Percentiles rank a stretch among this genome's conserved stretches.
These are phyloP conservation scores for Fissipunctia ypsillon DNA, from an alignment of 2,888 invertebrate species.

Conservation along the genomic window DNA sequence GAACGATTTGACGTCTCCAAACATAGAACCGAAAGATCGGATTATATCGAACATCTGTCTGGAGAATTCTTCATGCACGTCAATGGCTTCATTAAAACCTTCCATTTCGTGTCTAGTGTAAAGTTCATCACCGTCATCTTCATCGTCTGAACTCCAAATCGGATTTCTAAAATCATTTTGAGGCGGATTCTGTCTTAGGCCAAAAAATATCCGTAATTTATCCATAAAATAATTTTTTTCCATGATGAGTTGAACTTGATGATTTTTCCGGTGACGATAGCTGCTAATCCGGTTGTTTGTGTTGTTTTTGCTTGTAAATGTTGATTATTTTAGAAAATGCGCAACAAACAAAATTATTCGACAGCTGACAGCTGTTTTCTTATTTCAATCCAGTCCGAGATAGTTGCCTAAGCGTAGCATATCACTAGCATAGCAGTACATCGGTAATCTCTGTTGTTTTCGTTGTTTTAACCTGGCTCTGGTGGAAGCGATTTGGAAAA, in stretches of 20 bases:
- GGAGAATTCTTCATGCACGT: conserved; percentile 80
- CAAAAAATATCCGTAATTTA: conserved; percentile 82
- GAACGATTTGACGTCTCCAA: conserved; percentile 82
- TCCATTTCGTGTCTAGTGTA: conserved; percentile 77
- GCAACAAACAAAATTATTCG: conserved; percentile 78
- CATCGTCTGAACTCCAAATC: conserved; percentile 87
- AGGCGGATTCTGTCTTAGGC: conserved; percentile 78
- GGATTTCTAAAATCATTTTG: conserved; percentile 87
- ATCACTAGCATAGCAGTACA: conserved; percentile 31
- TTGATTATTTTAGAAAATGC: conserved; percentile 77
- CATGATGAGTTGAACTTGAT: conserved; percentile 72
- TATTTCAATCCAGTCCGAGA: conserved; percentile 21
- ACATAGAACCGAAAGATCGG: conserved; percentile 80
- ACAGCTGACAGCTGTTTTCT: conserved; percentile 66
- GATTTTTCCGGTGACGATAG: conserved; percentile 64
- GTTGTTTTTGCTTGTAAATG: conserved; percentile 63
- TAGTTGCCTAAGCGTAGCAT: conserved; percentile 31
- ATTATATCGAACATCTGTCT: conserved; percentile 85
- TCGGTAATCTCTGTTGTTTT: conserved; percentile 2
- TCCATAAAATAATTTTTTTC: conserved; percentile 78
- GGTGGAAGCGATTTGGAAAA: background rate
- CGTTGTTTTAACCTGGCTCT: background rate
- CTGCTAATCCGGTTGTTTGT: conserved; percentile 64
- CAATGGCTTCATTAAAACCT: conserved; percentile 69
- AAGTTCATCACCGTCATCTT: conserved; percentile 85